phyloP scores from a whole-genome alignment of 2,797 vertebrate genomes.

The Nannoperca australis region DNA sequence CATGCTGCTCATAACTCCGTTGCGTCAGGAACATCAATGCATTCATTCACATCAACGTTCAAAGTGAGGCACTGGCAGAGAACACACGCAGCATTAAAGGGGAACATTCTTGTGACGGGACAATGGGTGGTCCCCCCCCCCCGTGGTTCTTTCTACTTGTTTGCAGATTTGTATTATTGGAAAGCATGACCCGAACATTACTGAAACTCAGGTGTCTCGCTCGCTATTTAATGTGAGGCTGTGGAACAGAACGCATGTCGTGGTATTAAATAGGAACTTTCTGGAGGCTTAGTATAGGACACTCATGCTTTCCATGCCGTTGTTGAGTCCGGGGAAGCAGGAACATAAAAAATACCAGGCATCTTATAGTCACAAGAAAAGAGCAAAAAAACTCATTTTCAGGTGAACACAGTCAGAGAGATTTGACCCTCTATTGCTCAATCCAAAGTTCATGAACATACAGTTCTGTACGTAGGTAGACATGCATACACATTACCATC shows the following conservation, averaged over 20 bases:
- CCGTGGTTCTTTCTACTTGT: conserved; percentile 25
- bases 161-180: conserved; percentile 37
- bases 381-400: background rate
- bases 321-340: conserved; percentile 12
- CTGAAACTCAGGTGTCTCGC: conserved; percentile 17
- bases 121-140: conserved; percentile 37
- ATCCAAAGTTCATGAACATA: background rate
- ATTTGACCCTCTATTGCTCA: background rate
- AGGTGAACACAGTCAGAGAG: conserved; percentile 6
- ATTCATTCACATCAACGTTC: conserved; percentile 64
- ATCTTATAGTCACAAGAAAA: conserved; percentile 15
- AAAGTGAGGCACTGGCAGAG: conserved; percentile 42
- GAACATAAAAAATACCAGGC: conserved; percentile 36
- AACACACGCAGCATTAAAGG: conserved; percentile 27
- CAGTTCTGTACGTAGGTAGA: too few relatives aligned
- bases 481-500: too few relatives aligned
- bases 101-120: conserved; percentile 60
- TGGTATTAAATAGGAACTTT: conserved; percentile 28
- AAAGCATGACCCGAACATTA: conserved; percentile 30
- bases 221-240: conserved; percentile 23
- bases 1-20: conserved; percentile 42
- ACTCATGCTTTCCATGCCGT: background rate
- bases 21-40: conserved; percentile 68
- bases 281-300: conserved; percentile 8
- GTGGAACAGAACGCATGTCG: conserved; percentile 17